Percentiles rank a stretch among this genome's conserved stretches.
These are phyloP conservation scores for Acleris emargana DNA, from an alignment of 2,888 invertebrate species.

Conservation along the genomic window DNA sequence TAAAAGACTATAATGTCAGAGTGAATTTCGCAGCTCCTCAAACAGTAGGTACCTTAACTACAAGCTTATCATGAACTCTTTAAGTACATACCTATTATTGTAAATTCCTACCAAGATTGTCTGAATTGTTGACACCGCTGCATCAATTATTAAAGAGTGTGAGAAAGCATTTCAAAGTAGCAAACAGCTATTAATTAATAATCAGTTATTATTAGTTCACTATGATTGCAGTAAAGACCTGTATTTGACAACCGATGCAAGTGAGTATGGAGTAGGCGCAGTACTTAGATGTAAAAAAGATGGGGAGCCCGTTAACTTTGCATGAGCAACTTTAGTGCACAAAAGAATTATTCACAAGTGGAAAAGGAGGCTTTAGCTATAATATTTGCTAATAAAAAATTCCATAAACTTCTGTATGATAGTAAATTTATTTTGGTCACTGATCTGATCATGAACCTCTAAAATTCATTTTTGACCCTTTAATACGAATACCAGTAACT, in stretches of 20 bases:
- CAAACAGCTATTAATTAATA: neutral
- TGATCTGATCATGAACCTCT: too few species aligned
- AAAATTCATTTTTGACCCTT: too few species aligned
- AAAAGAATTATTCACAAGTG: slow-evolving; percentile 35
- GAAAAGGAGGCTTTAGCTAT: slow-evolving; percentile 37
- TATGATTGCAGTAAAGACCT: slow-evolving; percentile 24
- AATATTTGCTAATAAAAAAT: too few species aligned
- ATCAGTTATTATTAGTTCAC: slow-evolving; percentile 15
- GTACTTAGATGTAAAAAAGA: slow-evolving; percentile 36
- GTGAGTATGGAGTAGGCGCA: slow-evolving; percentile 35
- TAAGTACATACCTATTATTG: slow-evolving; percentile 33
- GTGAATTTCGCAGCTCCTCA: slow-evolving; percentile 21
- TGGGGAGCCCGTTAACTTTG: slow-evolving; percentile 30
- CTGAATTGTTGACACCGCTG: slow-evolving; percentile 16
- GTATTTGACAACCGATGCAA: slow-evolving; percentile 34
- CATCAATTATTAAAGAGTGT: slow-evolving; percentile 13
- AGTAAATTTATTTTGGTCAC: too few species aligned
- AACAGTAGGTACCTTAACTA: neutral
- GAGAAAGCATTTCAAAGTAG: neutral
- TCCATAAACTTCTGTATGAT: too few species aligned
- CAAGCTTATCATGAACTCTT: slow-evolving; percentile 29
- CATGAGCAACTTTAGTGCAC: slow-evolving; percentile 32
- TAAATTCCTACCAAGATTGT: slow-evolving; percentile 18
- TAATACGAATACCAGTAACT: slow-evolving; percentile 31
- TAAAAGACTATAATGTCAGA: slow-evolving; percentile 20